Evolutionary conservation across 2,113 vertebrate species (phyloP).

Genomic region (Ctenodactylus gundi): DNA sequence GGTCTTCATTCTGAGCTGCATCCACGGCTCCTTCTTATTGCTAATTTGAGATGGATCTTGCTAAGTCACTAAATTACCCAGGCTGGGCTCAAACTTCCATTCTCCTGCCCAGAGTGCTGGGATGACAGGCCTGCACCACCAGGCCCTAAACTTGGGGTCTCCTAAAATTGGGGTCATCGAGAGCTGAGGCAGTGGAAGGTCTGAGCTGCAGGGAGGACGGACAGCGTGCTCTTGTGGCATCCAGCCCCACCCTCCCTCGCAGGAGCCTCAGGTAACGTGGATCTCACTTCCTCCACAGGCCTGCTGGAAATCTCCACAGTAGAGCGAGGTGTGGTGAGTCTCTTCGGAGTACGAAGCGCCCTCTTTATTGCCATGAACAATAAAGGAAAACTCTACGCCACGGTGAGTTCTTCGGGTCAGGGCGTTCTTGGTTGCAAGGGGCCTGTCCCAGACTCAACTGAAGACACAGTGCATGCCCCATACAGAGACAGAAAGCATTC

Average conservation of each 20-base stretch:
- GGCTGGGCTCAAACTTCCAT: no score
- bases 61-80: no score
- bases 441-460: neutral
- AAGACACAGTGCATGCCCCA: neutral
- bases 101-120: no score
- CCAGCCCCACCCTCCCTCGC: neutral
- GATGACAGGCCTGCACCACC: accelerated
- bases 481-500: no score
- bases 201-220: neutral
- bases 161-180: neutral
- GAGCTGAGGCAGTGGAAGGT: neutral
- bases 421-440: accelerated
- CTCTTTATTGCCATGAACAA: constrained; percentile 95
- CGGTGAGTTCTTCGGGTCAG: constrained; percentile 86
- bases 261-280: neutral
- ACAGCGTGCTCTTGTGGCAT: neutral
- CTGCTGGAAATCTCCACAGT: constrained; percentile 97
- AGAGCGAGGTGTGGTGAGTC: constrained; percentile 95
- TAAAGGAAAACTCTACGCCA: constrained; percentile 93
- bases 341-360: constrained; percentile 92
- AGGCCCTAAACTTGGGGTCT: no score
- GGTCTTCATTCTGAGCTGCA: no score
- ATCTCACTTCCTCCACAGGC: constrained; percentile 84
- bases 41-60: no score
- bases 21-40: no score